Conservation (phyloP, 2,113 vertebrate species). For the Malurus elegans region DNA sequence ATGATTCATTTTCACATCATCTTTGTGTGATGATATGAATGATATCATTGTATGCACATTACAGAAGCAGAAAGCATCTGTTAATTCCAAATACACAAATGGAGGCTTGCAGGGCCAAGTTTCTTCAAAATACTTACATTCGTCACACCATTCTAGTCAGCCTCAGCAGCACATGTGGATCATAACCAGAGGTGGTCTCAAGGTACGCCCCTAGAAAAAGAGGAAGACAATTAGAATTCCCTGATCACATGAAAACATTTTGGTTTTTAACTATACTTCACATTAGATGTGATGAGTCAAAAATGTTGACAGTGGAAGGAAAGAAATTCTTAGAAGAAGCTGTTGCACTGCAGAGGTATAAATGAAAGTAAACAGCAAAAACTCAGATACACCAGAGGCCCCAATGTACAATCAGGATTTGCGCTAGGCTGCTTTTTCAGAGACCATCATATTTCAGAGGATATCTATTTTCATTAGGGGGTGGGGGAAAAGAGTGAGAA, state of each 20-base stretch:
- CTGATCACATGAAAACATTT: background rate
- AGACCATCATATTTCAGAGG: background rate
- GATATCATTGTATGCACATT: conserved; percentile 3
- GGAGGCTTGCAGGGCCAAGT: background rate
- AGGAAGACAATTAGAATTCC: background rate
- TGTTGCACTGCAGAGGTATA: background rate
- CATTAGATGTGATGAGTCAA: background rate
- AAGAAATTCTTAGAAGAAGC: background rate
- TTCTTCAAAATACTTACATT: background rate
- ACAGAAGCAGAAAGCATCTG: background rate
- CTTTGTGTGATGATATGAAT: conserved; percentile 20
- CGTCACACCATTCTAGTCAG: background rate
- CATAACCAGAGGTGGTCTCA: background rate
- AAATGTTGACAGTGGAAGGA: background rate
- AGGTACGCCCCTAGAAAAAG: background rate
- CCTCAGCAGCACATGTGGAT: background rate
- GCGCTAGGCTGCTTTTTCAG: background rate
- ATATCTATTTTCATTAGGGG: background rate
- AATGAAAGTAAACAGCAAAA: background rate
- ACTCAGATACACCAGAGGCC: background rate
- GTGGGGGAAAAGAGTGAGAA: background rate
- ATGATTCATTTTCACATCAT: conserved; percentile 36
- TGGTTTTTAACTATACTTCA: background rate
- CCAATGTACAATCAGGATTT: background rate
- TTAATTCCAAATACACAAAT: background rate